These are phyloP conservation scores for Echeneis naucrates DNA, from an alignment of 2,797 vertebrate genomes.

Conservation along the genomic window DNA sequence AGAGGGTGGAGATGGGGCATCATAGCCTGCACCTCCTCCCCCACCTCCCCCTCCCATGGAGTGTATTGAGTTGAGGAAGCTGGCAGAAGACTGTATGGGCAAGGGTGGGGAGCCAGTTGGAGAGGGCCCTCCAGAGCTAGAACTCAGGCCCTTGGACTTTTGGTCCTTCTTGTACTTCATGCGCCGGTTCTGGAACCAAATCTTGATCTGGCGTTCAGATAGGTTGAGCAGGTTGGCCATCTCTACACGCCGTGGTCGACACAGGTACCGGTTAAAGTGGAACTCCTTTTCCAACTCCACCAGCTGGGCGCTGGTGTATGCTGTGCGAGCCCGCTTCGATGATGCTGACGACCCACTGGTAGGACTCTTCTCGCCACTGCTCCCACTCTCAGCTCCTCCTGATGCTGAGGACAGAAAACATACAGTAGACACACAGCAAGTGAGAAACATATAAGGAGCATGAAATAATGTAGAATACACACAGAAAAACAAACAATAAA, in stretches of 20 bases:
- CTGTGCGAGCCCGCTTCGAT: slow-evolving; percentile 96
- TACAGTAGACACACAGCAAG: not conserved
- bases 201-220: slow-evolving; percentile 98
- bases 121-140: slow-evolving; percentile 94
- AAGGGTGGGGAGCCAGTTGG: slow-evolving; percentile 94
- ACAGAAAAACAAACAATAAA: not conserved
- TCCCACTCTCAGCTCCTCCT: slow-evolving; percentile 86
- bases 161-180: slow-evolving; percentile 99
- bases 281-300: slow-evolving; percentile 93
- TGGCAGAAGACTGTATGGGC: slow-evolving; percentile 93
- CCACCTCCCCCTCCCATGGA: slow-evolving; percentile 87
- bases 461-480: not conserved
- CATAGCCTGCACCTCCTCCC: slow-evolving; percentile 87
- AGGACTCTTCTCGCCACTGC: slow-evolving; percentile 94
- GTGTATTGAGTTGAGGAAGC: slow-evolving; percentile 95
- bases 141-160: slow-evolving; percentile 95
- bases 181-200: slow-evolving; percentile 98
- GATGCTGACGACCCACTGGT: slow-evolving; percentile 89
- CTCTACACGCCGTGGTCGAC: slow-evolving; percentile 94
- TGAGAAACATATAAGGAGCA: not conserved
- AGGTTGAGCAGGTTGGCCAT: slow-evolving; percentile 98
- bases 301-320: slow-evolving; percentile 97
- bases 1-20: slow-evolving; percentile 93
- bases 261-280: slow-evolving; percentile 98
- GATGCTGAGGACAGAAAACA: slow-evolving; percentile 69